A percentile compares a stretch with the other conserved stretches of the same genome.
phyloP scores from a whole-genome alignment of 1,140 invertebrate genomes.

The Daktulosphaira vitifoliae region DNA sequence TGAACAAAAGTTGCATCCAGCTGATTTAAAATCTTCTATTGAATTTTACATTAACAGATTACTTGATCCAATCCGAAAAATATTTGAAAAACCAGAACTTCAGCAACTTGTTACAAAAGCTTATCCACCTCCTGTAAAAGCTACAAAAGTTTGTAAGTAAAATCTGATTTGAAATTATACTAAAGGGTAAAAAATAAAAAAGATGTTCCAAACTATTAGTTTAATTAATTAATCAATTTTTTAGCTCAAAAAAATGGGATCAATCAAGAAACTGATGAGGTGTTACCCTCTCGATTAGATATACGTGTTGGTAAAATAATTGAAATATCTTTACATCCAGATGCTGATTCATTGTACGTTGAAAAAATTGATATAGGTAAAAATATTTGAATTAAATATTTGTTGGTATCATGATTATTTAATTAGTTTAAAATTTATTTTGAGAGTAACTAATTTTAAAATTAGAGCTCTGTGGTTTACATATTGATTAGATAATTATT shows the following conservation, averaged over 20 bases:
- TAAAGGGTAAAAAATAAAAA: no score
- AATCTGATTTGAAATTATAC: no score
- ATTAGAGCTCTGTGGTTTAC: no score
- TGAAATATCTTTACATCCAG: slow-evolving; percentile 82
- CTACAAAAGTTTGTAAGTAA: slow-evolving; percentile 38
- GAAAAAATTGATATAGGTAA: slow-evolving; percentile 78
- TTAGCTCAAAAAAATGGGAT: not conserved
- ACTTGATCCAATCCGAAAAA: slow-evolving; percentile 80
- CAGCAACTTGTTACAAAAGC: slow-evolving; percentile 61
- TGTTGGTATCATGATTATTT: not conserved
- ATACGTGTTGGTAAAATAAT: slow-evolving; percentile 88
- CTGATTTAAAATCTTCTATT: slow-evolving; percentile 79
- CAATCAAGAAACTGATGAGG: slow-evolving; percentile 49
- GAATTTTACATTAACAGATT: slow-evolving; percentile 79
- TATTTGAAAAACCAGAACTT: slow-evolving; percentile 71
- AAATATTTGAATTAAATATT: not conserved
- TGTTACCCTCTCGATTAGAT: slow-evolving; percentile 67
- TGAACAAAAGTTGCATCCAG: slow-evolving; percentile 79
- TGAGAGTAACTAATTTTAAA: no score
- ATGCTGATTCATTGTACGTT: slow-evolving; percentile 90
- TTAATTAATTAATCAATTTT: no score
- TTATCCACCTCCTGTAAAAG: slow-evolving; percentile 65
- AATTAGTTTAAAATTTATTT: not conserved
- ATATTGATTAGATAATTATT: no score
- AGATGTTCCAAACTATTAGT: no score